Evolutionary conservation across 1,140 invertebrate species (phyloP).

Genomic region (Scaptomyza pallida): DNA sequence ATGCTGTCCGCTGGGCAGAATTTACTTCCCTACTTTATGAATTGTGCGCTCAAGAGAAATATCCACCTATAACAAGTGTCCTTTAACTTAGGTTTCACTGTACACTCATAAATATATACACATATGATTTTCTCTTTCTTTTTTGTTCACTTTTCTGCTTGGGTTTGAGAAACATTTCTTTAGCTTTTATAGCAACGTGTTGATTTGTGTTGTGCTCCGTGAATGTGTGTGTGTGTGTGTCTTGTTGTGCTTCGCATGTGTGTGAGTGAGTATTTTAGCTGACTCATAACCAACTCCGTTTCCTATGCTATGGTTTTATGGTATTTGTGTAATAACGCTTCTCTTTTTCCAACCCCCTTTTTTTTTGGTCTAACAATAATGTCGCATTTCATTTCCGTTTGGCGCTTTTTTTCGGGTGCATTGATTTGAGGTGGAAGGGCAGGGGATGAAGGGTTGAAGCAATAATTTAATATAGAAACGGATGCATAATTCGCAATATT

Average conservation of each 20-base stretch:
- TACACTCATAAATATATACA: no score
- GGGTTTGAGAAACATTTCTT: slow-evolving; percentile 11
- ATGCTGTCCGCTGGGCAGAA: no score
- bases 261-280: slow-evolving; percentile 7
- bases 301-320: slow-evolving; percentile 57
- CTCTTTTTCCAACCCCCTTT: not conserved
- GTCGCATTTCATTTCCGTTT: slow-evolving; percentile 57
- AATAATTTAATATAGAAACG: slow-evolving; percentile 72
- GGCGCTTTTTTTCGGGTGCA: slow-evolving; percentile 4
- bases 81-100: no score
- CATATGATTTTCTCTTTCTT: not conserved
- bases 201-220: slow-evolving; percentile 57
- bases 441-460: slow-evolving; percentile 25
- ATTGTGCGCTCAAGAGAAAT: no score
- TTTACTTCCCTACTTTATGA: no score
- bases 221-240: slow-evolving; percentile 15
- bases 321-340: no score
- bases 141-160: slow-evolving; percentile 14
- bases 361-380: slow-evolving; percentile 35
- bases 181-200: slow-evolving; percentile 60
- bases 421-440: no score
- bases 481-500: not conserved
- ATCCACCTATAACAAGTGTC: no score
- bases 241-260: no score
- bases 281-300: slow-evolving; percentile 50